A percentile compares a stretch with the other conserved stretches of the same genome.
phyloP scores from a whole-genome alignment of 1,140 invertebrate species.

The Radopholus similis region DNA sequence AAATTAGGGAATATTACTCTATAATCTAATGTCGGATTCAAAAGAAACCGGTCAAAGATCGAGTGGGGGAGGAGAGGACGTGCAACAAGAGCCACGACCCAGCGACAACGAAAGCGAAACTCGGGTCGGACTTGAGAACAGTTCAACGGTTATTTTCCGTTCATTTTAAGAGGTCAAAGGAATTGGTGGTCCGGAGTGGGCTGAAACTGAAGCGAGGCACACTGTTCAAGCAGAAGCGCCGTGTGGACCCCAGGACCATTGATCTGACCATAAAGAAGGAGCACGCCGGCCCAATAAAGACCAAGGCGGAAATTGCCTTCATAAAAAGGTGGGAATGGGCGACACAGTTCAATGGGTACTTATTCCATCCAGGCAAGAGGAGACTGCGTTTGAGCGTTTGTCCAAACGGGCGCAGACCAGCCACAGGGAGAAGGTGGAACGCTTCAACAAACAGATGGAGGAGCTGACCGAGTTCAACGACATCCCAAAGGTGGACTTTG shows the following conservation, averaged over 20 bases:
- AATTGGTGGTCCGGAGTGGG: constrained; percentile 43
- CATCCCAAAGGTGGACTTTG: constrained; percentile 52
- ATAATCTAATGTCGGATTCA: too few relatives aligned
- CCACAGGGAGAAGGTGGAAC: constrained; percentile 56
- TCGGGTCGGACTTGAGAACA: neutral
- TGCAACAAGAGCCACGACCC: too few relatives aligned
- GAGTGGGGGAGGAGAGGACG: too few relatives aligned
- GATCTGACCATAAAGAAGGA: constrained; percentile 59
- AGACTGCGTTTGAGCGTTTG: constrained; percentile 50
- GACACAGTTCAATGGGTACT: too few relatives aligned
- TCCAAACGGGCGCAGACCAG: constrained; percentile 53
- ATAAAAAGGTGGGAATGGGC: too few relatives aligned
- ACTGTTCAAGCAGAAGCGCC: constrained; percentile 40
- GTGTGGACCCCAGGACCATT: constrained; percentile 47
- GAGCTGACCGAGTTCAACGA: constrained; percentile 60
- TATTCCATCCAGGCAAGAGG: too few relatives aligned
- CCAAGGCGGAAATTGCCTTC: constrained; percentile 55
- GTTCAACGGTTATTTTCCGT: neutral
- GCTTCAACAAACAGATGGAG: constrained; percentile 58
- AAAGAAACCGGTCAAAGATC: too few relatives aligned
- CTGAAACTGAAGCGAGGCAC: constrained; percentile 57
- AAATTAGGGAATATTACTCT: too few relatives aligned
- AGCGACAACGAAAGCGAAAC: too few relatives aligned
- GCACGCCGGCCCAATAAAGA: constrained; percentile 38
- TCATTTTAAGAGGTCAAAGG: constrained; percentile 2